A percentile compares a stretch with the other conserved stretches of the same genome.
These are phyloP conservation scores for Neelides sp. DNA, from an alignment of 1,140 invertebrate species.

Conservation along the genomic window DNA sequence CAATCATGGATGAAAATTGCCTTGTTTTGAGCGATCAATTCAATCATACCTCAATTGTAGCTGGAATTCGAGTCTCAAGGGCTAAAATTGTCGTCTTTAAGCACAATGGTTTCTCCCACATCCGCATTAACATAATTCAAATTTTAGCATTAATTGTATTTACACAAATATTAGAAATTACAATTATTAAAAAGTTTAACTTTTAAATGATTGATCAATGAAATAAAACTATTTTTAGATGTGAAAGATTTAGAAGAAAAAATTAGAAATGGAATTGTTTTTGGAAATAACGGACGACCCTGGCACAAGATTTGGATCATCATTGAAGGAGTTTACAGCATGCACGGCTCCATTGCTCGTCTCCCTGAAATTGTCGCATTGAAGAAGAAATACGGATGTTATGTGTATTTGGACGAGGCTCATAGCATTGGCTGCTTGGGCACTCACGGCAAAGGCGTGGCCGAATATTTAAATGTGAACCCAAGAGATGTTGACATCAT, in stretches of 20 bases:
- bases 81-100: conserved; percentile 75
- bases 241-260: conserved; percentile 69
- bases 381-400: conserved; percentile 83
- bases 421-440: conserved; percentile 92
- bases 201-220: conserved; percentile 8
- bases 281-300: conserved; percentile 63
- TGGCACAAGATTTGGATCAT: conserved; percentile 91
- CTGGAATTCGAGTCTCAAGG: conserved; percentile 76
- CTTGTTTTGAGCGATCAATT: conserved; percentile 89
- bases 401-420: conserved; percentile 87
- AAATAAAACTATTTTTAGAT: conserved; percentile 43
- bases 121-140: too few species aligned
- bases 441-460: conserved; percentile 68
- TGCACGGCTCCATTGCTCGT: conserved; percentile 91
- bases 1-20: conserved; percentile 63
- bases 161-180: conserved; percentile 5
- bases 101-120: conserved; percentile 55
- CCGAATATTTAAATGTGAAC: conserved; percentile 41
- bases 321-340: conserved; percentile 91
- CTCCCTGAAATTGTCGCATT: conserved; percentile 75
- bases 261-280: conserved; percentile 58
- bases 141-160: conserved; percentile 11
- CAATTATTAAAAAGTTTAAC: conserved; percentile 2
- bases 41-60: conserved; percentile 90
- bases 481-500: conserved; percentile 42